Evolutionary conservation across 2,888 invertebrate species (phyloP), one percentile per base, ranked within the genome.

Genomic region (Melinaea menophilus): DNA sequence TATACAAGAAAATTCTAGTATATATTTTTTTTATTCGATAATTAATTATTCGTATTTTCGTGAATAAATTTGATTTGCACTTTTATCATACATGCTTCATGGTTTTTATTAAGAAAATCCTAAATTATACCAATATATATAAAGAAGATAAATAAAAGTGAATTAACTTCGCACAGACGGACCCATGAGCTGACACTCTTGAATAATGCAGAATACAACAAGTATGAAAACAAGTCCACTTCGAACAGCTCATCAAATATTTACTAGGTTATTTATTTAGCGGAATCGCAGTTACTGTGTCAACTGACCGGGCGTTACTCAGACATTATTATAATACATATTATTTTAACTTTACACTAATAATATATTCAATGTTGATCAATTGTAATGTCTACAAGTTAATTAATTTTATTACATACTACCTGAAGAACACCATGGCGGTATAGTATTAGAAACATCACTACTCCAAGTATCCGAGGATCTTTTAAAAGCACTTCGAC

Each of bases 351-450:
- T 35, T 31, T 55, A 34, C 2, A 37, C 5, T 34, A 11, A 11
- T 22, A 58, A 35, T 47, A 7, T 41, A 7, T 22, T 56, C 5
- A 37, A 37, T 56, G 13, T 37, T 56, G 2, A 56, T n/a, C 13
- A 56, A 41, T 41, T 51, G 5, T 22, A 7, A 5, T 41, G 41
- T 41, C 3, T 51, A 51, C 9, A 51, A 12, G 11, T 46, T n/a
- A 46, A n/a, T 7, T 46, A 3, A 3, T 46, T 46, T 1, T 4
- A 4, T 4, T 46, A 46, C 3, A 1, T 46, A 84, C 85, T 46
- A 84, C 85, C 79, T 72, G 82, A 79, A 12, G 84, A 85, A 66
- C 87, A 86, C 86, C 86, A 86, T 71, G 86, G 87, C 58, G 83
- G 84, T 60, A 78, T 75, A 64, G 76, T 73, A 57, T 78, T 81